A percentile compares a stretch with the other conserved stretches of the same genome.
phyloP scores from a whole-genome alignment of 2,888 invertebrate species.

The Drosophila anceps region DNA sequence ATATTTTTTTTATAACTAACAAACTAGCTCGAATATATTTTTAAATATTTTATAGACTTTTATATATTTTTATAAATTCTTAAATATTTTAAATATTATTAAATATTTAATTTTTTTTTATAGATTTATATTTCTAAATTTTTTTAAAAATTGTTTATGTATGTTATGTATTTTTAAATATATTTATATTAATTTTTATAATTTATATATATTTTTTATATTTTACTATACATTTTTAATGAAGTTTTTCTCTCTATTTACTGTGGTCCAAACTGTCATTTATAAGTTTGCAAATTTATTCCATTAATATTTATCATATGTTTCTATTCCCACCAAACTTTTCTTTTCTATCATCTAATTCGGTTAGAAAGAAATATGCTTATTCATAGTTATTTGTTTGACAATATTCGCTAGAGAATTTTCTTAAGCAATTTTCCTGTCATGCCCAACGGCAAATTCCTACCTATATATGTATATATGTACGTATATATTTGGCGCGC shows the following conservation, averaged over 20 bases:
- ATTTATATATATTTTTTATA: neutral
- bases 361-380: slow-evolving; percentile 4
- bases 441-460: neutral
- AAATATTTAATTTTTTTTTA: neutral
- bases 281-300: neutral
- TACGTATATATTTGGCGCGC: slow-evolving; percentile 4
- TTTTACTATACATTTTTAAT: neutral
- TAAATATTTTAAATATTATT: neutral
- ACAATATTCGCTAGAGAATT: slow-evolving; percentile 9
- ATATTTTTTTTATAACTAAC: too few relatives aligned
- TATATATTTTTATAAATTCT: neutral
- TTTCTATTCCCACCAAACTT: neutral
- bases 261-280: neutral
- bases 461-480: slow-evolving; percentile 20
- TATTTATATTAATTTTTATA: neutral
- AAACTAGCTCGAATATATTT: too few relatives aligned
- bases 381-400: slow-evolving; percentile 12
- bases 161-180: neutral
- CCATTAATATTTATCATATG: neutral
- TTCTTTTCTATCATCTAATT: neutral
- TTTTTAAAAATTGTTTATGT: neutral
- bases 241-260: neutral
- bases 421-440: slow-evolving; percentile 7
- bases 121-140: neutral
- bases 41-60: neutral